Evolutionary conservation across 1,140 invertebrate genomes (phyloP), one percentile per base, ranked within the genome.

Genomic region (Watersipora subatra): DNA sequence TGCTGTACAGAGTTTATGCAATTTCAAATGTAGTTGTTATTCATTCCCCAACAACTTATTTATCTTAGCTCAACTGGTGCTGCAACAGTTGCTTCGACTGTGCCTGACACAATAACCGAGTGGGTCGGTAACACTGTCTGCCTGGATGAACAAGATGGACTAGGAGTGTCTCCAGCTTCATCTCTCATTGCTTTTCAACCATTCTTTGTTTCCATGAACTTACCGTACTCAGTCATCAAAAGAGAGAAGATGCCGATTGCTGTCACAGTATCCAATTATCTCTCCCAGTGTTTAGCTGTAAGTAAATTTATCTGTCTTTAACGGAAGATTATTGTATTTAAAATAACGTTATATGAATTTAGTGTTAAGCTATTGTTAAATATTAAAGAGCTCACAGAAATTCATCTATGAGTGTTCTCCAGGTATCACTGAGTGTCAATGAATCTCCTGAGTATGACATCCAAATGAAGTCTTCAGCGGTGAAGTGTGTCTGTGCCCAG

Each of bases 111-210:
- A 0, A 90, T 97, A 7, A 94, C 91, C 0, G 91, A 90, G 1
- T 97, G 93, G 92, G 84, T 89, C n/a, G 84, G 97, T 0, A 90
- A 88, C 30, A 93, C 89, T 0, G 94, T 99, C 75, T 92, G 94
- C 1, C 81, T 96, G 29, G 91, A 92, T 78, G 83, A 88, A 0
- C 82, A 87, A 12, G 78, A 86, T 64, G 95, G 95, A 28, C 83
- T 99, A 0, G 92, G 92, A 0, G 80, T 97, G 1, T 87, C 90
- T 12, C 62, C 69, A 1, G 7, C 70, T 0, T 63, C 76, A 46
- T 65, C 87, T 83, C 77, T 97, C 22, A 87, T 84, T 72, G 89
- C 93, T 0, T 92, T 92, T 74, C 87, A 92, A 72, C 88, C 89
- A 2, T 94, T 96, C 80, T 92, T 93, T 71, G 82, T 93, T 22